Base-by-base conservation (phyloP, 2,888 invertebrate species). In the Drosophila cognata region DNA sequence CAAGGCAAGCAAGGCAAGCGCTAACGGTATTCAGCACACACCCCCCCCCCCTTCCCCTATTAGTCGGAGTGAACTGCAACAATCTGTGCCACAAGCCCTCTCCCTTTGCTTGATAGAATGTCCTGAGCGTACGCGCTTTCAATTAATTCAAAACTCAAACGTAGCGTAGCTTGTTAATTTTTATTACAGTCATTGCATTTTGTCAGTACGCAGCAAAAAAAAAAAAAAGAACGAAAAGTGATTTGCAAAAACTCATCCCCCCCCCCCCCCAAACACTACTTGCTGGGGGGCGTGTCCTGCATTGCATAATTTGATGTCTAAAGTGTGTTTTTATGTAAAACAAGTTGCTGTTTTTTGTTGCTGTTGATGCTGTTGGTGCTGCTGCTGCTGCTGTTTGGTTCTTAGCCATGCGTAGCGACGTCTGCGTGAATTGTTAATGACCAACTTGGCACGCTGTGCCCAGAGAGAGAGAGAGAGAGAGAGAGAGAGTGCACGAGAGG, bases 141-240 rank as follows among this genome's bases (percentile, higher is more conserved):
- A 87, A 88, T 88, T 88, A 88, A 88, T 88, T 88, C 89, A 88
- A 90, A 88, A 88, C 89, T 90, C 88, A 88, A 88, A 90, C 91
- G 89, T 88, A 87, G 91, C 88, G 89, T 88, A 88, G 83, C 88
- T 82, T 90, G 88, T 88, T 90, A 88, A 88, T 90, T 88, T 88
- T 89, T 90, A 90, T 90, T 89, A 90, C 72, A 78, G 78, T 73
- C 84, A 85, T 85, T 85, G 90, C 85, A 85, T 88, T 85, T 74
- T 86, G 81, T 88, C 88, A 79, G 79, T 78, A 51, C n/a, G 65
- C 59, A 57, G 36, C 28, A 36, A 71, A 71, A 46, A 31, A 46
- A 46, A 21, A 10, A 18, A 7, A 1, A 8, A 38, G 0, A 38
- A 41, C 25, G 7, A 13, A 7, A 63, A 74, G 28, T 43, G 31